phyloP scores from a whole-genome alignment of 2,888 invertebrate species.

The Eristalinus sepulchralis region DNA sequence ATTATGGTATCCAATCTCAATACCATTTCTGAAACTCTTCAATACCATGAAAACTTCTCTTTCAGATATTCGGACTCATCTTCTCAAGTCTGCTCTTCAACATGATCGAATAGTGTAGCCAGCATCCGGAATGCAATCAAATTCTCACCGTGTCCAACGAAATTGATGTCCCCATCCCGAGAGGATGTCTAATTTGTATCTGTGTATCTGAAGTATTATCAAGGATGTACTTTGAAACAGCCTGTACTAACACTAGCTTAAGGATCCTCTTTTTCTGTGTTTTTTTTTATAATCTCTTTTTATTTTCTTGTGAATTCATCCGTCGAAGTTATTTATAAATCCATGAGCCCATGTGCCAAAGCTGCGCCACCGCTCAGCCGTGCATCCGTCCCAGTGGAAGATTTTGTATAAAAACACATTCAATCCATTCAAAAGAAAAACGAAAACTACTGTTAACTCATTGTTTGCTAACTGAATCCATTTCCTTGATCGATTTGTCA shows the following conservation, averaged over 20 bases:
- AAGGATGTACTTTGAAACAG: constrained; percentile 5
- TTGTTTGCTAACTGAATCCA: constrained; percentile 22
- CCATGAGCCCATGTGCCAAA: not conserved
- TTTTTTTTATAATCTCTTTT: not conserved
- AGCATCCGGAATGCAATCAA: not conserved
- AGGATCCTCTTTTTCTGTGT: not conserved
- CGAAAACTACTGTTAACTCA: not conserved
- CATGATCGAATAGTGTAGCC: constrained; percentile 86
- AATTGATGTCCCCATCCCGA: not conserved
- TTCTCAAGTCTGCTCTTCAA: constrained; percentile 92
- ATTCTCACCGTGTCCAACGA: not conserved
- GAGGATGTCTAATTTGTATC: not conserved
- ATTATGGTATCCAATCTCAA: constrained; percentile 86
- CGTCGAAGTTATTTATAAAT: not conserved
- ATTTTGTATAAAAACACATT: constrained; percentile 32
- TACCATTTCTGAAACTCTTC: not conserved
- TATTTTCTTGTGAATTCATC: constrained; percentile 34
- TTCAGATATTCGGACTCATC: constrained; percentile 91
- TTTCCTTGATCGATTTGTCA: not conserved
- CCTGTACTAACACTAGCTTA: not conserved
- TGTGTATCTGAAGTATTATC: constrained; percentile 30
- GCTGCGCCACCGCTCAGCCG: not conserved
- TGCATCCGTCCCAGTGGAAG: constrained; percentile 15
- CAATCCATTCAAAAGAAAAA: constrained; percentile 15
- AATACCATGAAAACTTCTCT: constrained; percentile 78